Conservation (phyloP, 1,140 invertebrate genomes). For the Fragariocoptes setiger region DNA sequence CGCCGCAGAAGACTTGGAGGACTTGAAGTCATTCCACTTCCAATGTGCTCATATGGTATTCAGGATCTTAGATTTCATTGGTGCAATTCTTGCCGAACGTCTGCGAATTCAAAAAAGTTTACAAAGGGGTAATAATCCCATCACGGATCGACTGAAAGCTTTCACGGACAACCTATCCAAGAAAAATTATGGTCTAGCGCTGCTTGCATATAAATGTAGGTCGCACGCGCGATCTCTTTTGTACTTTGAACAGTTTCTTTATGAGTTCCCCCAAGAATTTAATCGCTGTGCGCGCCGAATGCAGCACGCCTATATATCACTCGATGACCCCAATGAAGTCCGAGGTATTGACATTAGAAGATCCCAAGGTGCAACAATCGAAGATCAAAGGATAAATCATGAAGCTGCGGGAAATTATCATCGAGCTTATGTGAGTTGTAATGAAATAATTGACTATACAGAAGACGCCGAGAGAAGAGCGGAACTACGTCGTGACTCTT, state of each 20-base stretch:
- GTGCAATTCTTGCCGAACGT: background rate
- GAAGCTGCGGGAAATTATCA: background rate
- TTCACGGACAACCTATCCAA: no score
- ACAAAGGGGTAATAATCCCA: background rate
- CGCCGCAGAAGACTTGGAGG: background rate
- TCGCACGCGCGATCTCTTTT: background rate
- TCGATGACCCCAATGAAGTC: background rate
- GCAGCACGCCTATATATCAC: background rate
- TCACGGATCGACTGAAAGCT: no score
- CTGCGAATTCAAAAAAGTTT: background rate
- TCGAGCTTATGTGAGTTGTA: background rate
- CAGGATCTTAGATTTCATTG: background rate
- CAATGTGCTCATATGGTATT: background rate
- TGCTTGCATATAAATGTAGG: background rate
- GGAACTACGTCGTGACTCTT: background rate
- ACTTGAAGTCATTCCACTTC: background rate
- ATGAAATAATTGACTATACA: no score
- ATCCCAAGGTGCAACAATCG: background rate
- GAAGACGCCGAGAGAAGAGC: background rate
- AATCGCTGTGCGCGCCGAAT: background rate
- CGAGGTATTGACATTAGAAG: background rate
- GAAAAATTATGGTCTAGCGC: no score
- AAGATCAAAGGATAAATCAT: background rate
- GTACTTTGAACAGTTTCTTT: background rate
- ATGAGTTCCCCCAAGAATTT: slow-evolving; percentile 1